Evolutionary conservation across 1,140 invertebrate species (phyloP).

Genomic region (Caerostris extrusa): DNA sequence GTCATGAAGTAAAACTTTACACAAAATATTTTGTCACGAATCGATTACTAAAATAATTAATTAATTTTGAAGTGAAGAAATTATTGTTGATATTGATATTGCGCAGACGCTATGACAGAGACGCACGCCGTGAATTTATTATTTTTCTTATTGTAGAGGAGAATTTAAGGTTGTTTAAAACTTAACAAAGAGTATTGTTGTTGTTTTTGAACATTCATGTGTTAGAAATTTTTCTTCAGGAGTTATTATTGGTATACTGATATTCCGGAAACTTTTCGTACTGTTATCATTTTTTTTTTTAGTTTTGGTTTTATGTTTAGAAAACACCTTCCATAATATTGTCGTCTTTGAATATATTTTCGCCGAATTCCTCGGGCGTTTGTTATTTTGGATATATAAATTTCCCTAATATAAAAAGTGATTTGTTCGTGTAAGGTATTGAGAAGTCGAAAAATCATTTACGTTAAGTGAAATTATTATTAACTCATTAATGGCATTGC

Average conservation of each 20-base stretch:
- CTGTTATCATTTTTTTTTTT: neutral
- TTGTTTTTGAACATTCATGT: neutral
- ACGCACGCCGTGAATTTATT: constrained; percentile 30
- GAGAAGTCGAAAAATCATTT: no score
- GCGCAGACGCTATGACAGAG: constrained; percentile 46
- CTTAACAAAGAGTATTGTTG: neutral
- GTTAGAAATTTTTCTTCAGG: neutral
- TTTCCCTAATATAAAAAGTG: no score
- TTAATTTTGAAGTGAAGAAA: constrained; percentile 45
- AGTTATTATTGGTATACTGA: neutral
- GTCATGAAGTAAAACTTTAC: neutral
- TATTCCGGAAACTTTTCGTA: neutral
- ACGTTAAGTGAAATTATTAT: no score
- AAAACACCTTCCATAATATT: neutral
- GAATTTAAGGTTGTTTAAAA: constrained; percentile 6
- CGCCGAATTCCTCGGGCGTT: neutral
- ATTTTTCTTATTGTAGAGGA: neutral
- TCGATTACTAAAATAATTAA: neutral
- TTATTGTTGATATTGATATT: constrained; percentile 23
- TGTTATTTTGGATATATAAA: neutral
- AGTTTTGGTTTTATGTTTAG: neutral
- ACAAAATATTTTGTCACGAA: neutral
- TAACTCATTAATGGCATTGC: no score
- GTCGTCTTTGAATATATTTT: neutral
- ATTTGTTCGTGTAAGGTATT: no score